Evolutionary conservation across 2,888 invertebrate genomes (phyloP).

Genomic region (Pyrgus malvae): DNA sequence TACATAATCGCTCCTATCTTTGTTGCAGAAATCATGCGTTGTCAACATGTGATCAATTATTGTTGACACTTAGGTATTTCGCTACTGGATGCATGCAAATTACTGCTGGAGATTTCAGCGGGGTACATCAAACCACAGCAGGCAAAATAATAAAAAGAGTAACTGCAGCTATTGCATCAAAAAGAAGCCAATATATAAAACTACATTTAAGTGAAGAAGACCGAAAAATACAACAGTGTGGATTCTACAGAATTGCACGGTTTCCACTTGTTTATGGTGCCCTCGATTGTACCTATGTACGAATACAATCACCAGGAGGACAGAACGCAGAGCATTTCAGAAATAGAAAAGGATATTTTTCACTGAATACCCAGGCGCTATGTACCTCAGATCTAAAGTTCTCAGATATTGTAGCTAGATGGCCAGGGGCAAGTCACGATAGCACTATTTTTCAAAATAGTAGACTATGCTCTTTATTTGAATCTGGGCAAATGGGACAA

Average conservation of each 20-base stretch:
- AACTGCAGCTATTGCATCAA: too few species aligned
- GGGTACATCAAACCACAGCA: too few species aligned
- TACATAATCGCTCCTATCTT: too few species aligned
- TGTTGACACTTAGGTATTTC: too few species aligned
- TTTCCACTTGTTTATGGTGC: background rate
- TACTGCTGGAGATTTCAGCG: too few species aligned
- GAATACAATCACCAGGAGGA: conserved; percentile 25
- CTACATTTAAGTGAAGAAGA: background rate
- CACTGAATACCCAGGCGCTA: background rate
- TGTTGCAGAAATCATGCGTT: too few species aligned
- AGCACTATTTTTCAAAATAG: background rate
- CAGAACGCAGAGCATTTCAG: conserved; percentile 27
- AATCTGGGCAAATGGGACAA: background rate
- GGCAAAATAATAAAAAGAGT: too few species aligned
- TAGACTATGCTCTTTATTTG: background rate
- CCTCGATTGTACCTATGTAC: conserved; percentile 30
- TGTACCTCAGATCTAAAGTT: background rate
- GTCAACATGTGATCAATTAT: too few species aligned
- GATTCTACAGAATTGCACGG: background rate
- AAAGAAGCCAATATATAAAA: background rate
- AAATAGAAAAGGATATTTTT: conserved; percentile 30
- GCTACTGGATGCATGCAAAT: too few species aligned
- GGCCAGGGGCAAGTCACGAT: background rate
- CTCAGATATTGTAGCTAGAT: background rate
- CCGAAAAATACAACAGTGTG: too few species aligned